phyloP scores from a whole-genome alignment of 1,140 invertebrate genomes.

The Ptiloglossa arizonensis region DNA sequence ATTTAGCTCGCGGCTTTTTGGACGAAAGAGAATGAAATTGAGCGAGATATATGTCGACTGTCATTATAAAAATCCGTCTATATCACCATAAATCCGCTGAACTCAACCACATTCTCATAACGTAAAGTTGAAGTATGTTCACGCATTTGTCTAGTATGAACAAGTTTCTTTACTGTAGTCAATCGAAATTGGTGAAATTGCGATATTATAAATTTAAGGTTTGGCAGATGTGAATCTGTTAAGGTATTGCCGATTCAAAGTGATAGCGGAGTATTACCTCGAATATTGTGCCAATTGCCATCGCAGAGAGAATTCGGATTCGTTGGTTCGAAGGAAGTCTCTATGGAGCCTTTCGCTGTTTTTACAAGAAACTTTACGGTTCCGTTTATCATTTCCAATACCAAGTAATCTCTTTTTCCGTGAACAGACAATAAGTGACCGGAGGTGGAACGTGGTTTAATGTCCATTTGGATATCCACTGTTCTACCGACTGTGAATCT shows the following conservation, averaged over 20 bases:
- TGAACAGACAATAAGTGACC: constrained; percentile 93
- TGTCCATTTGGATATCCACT: constrained; percentile 92
- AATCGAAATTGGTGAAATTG: no score
- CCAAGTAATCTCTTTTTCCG: constrained; percentile 90
- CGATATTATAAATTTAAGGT: no score
- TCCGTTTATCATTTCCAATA: constrained; percentile 94
- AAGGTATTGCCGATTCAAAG: neutral
- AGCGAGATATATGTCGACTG: no score
- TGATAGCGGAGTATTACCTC: constrained; percentile 84
- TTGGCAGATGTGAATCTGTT: constrained; percentile 12
- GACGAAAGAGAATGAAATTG: no score
- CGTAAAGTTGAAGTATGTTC: no score
- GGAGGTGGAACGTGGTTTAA: constrained; percentile 91
- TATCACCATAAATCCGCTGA: no score
- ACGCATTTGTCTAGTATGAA: no score
- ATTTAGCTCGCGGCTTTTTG: no score
- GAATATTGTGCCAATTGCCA: constrained; percentile 95
- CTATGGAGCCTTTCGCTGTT: constrained; percentile 91
- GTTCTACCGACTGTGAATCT: constrained; percentile 89
- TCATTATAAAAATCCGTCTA: no score
- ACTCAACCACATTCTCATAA: no score
- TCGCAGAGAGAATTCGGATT: constrained; percentile 92
- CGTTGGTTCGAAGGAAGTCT: constrained; percentile 87
- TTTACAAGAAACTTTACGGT: constrained; percentile 91
- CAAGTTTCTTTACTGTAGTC: no score